Evolutionary conservation across 2,888 invertebrate species (phyloP).

Genomic region (Cephus pulcher): DNA sequence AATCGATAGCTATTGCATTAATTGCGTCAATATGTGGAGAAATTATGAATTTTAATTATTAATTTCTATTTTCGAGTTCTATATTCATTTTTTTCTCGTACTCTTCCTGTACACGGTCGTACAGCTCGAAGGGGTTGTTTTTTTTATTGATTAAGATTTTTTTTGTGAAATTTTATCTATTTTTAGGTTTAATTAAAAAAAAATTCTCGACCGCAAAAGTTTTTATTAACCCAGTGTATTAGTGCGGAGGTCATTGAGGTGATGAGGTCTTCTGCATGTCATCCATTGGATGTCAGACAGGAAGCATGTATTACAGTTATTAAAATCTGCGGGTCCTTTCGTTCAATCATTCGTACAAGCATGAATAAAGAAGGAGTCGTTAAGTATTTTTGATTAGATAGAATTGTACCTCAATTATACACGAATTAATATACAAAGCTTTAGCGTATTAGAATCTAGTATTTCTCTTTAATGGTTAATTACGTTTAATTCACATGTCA

Average conservation of each 20-base stretch:
- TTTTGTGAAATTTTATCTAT: background rate
- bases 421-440: background rate
- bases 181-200: background rate
- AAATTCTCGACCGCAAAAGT: background rate
- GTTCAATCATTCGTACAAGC: constrained; percentile 24
- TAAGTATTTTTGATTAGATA: constrained; percentile 1
- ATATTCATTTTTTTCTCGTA: background rate
- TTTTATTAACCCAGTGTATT: background rate
- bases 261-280: background rate
- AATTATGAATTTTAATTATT: no score
- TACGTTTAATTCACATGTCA: background rate
- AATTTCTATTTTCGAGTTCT: no score
- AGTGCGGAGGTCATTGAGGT: background rate
- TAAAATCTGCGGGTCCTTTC: constrained; percentile 37
- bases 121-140: background rate
- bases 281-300: constrained; percentile 17
- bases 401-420: constrained; percentile 27
- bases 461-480: background rate
- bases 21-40: no score
- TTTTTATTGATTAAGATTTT: background rate
- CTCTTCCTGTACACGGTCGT: background rate
- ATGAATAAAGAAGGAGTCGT: constrained; percentile 23
- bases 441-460: background rate
- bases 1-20: no score
- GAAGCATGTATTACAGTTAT: constrained; percentile 40